Evolutionary conservation across 2,113 vertebrate species (phyloP), one percentile per base, ranked within the genome.

Genomic region (Mugil cephalus): DNA sequence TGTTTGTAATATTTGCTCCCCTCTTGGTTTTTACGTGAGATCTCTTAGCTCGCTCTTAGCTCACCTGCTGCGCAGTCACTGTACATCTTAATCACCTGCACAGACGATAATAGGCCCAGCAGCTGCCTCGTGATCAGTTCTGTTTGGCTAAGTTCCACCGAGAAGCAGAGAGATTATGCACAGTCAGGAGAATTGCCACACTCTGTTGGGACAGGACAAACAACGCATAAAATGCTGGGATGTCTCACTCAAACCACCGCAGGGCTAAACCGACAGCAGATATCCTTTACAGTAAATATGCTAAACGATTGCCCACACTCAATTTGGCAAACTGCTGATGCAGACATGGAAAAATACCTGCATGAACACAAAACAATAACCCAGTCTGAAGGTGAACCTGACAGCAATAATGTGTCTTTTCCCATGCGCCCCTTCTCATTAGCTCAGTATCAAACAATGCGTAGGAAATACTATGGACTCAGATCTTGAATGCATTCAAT

Each of bases 141-240:
- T 60, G 58, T 77, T 89, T 86, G 77, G 74, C 80, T 53, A 46
- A 10, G 17, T 67, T 80, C 80, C 76, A 76, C 77, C 8, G 74
- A 80, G 71, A 76, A 45, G 62, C 56, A 30, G 60, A 24, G 70
- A 53, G 48, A 77, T 82, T 75, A 67, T 71, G 77, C 72, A 10
- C 66, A 83, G 80, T 91, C 77, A 87, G 72, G 67, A 83, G 80
- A 83, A 69, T 79, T 38, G 35, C 70, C 59, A 3, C 60, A 59
- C 55, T 45, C 45, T 81, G 76, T 48, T 36, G 53, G 60, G 72
- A 83, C 54, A 50, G 43, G 39, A 74, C 45, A 80, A 61, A 67
- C 55, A 46, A 55, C 45, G 43, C 46, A 74, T 47, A 56, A 74
- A 79, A 75, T 30, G 38, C 69, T 47, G 18, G 7, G 34, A 55